phyloP scores from a whole-genome alignment of 2,888 invertebrate genomes.

The Disparrhopalites patrizii region DNA sequence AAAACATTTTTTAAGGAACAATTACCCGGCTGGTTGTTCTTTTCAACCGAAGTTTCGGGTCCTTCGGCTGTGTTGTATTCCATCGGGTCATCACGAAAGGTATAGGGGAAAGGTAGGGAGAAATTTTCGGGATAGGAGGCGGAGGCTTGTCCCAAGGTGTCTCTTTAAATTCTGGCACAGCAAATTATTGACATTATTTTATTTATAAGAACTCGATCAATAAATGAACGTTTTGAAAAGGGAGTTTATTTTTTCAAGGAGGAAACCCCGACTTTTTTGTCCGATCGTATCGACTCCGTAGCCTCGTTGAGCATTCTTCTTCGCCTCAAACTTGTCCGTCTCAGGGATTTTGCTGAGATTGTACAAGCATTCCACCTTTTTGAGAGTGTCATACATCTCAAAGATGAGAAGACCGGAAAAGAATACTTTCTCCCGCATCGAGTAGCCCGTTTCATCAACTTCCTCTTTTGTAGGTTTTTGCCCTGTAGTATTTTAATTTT shows the following conservation, averaged over 20 bases:
- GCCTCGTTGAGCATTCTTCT: slow-evolving; percentile 22
- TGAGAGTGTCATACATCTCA: slow-evolving; percentile 42
- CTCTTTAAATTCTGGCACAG: slow-evolving; percentile 30
- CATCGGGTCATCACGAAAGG: slow-evolving; percentile 38
- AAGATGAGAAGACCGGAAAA: slow-evolving; percentile 41
- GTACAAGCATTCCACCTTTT: slow-evolving; percentile 35
- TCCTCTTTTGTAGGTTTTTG: too few relatives aligned
- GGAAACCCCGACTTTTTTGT: slow-evolving; percentile 23
- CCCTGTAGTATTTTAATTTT: too few relatives aligned
- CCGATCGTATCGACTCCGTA: slow-evolving; percentile 33
- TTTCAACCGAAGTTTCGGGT: slow-evolving; percentile 17
- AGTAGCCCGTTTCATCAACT: slow-evolving; percentile 24
- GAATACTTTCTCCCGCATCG: slow-evolving; percentile 34
- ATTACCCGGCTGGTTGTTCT: slow-evolving; percentile 18
- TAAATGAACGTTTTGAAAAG: not conserved
- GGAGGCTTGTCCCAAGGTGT: slow-evolving; percentile 41
- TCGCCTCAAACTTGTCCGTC: slow-evolving; percentile 11
- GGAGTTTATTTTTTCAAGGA: not conserved
- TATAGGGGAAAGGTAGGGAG: slow-evolving; percentile 37
- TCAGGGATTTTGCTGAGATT: slow-evolving; percentile 33
- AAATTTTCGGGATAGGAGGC: slow-evolving; percentile 38
- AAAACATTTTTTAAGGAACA: not conserved
- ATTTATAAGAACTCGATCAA: not conserved
- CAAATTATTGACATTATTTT: not conserved
- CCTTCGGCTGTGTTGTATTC: slow-evolving; percentile 31